These are phyloP conservation scores for Aleiodes testaceus DNA, from an alignment of 2,888 invertebrate species.

Conservation along the genomic window DNA sequence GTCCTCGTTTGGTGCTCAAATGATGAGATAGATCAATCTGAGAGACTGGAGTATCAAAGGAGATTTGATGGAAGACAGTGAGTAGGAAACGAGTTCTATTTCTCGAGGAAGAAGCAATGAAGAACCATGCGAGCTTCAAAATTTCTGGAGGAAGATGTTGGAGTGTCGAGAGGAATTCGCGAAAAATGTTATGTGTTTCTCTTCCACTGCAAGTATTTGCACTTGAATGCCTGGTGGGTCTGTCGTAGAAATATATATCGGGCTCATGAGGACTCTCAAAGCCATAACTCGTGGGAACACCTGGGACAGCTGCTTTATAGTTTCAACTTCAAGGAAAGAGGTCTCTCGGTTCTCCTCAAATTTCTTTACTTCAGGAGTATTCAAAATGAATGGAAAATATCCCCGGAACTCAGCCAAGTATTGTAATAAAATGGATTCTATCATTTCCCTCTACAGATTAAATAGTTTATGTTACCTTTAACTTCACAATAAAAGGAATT, in stretches of 20 bases:
- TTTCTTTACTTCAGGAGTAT: not conserved
- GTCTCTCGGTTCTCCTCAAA: not conserved
- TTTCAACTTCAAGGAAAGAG: not conserved
- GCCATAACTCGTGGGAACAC: conserved; percentile 15
- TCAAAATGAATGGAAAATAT: not conserved
- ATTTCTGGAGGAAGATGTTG: too few species aligned
- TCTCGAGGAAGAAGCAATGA: too few species aligned
- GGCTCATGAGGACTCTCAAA: not conserved
- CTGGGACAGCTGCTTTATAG: conserved; percentile 17
- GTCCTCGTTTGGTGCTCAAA: too few species aligned
- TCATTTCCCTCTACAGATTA: not conserved
- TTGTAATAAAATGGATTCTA: not conserved
- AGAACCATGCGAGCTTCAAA: too few species aligned
- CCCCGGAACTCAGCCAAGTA: not conserved
- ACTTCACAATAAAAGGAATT: too few species aligned
- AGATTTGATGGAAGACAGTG: too few species aligned
- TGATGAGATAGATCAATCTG: too few species aligned
- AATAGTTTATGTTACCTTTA: conserved; percentile 1
- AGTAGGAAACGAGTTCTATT: too few species aligned
- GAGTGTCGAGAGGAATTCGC: not conserved
- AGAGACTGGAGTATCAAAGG: too few species aligned
- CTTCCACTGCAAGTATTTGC: conserved; percentile 17
- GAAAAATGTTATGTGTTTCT: not conserved
- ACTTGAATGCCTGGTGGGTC: conserved; percentile 14
- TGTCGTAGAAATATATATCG: conserved; percentile 20